Evolutionary conservation across 1,140 invertebrate species (phyloP).

Genomic region (Mizuhopecten yessoensis): DNA sequence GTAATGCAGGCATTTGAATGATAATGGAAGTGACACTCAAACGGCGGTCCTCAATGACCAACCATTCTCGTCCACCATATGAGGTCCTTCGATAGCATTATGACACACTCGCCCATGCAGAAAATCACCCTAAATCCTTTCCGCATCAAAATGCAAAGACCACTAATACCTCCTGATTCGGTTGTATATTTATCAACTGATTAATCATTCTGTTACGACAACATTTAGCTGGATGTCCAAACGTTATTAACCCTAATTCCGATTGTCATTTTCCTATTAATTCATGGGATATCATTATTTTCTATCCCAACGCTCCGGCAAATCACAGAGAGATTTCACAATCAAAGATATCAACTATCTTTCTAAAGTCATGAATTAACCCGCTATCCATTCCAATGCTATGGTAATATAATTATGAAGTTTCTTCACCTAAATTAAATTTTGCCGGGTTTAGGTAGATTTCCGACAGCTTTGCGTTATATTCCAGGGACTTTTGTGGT

Average conservation of each 20-base stretch:
- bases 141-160: conserved; percentile 33
- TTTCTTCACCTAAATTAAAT: conserved; percentile 40
- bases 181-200: conserved; percentile 34
- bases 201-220: conserved; percentile 19
- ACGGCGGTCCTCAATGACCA: not conserved
- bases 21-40: conserved; percentile 33
- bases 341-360: conserved; percentile 18
- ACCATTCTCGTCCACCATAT: conserved; percentile 3
- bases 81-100: conserved; percentile 24
- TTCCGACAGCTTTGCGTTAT: conserved; percentile 8
- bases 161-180: not conserved
- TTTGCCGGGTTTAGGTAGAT: conserved; percentile 29
- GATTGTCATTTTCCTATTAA: conserved; percentile 39
- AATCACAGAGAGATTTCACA: not conserved
- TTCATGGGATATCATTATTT: conserved; percentile 12
- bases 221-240: not conserved
- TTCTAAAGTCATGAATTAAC: conserved; percentile 32
- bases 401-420: conserved; percentile 29
- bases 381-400: not conserved
- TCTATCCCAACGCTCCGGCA: not conserved
- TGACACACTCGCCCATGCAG: conserved; percentile 14
- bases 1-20: conserved; percentile 23
- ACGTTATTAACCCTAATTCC: not conserved
- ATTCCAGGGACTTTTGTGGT: conserved; percentile 5
- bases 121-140: conserved; percentile 39